phyloP scores from a whole-genome alignment of 2,888 invertebrate genomes.

The Seira ritae region DNA sequence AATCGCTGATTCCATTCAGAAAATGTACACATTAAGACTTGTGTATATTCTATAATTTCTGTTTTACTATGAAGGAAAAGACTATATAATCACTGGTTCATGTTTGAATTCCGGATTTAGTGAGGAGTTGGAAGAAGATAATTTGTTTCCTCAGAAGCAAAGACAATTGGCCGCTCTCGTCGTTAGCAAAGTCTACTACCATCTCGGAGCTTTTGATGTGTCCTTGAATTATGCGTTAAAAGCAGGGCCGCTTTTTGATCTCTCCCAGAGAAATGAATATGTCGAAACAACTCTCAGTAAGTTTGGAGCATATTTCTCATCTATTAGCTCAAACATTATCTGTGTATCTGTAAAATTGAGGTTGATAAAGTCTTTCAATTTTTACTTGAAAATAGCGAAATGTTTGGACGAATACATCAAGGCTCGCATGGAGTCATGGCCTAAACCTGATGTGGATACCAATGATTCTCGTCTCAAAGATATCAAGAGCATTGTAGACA shows the following conservation, averaged over 20 bases:
- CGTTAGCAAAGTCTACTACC: slow-evolving; percentile 98
- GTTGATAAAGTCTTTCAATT: too few relatives aligned
- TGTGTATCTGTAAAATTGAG: too few relatives aligned
- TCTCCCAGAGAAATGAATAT: slow-evolving; percentile 95
- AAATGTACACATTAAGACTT: slow-evolving; percentile 84
- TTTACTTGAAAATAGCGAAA: too few relatives aligned
- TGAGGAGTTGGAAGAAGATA: slow-evolving; percentile 95
- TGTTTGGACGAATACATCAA: slow-evolving; percentile 98
- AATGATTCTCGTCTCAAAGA: slow-evolving; percentile 81
- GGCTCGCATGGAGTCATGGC: slow-evolving; percentile 83
- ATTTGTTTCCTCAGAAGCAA: slow-evolving; percentile 82
- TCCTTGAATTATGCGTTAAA: slow-evolving; percentile 98
- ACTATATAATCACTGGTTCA: too few relatives aligned
- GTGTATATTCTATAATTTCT: slow-evolving; percentile 9
- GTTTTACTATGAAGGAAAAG: background rate
- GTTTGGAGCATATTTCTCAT: too few relatives aligned
- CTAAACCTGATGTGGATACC: slow-evolving; percentile 83
- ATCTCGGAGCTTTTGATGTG: slow-evolving; percentile 97
- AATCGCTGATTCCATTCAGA: slow-evolving; percentile 97
- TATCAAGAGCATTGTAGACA: slow-evolving; percentile 88
- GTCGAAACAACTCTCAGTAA: slow-evolving; percentile 94
- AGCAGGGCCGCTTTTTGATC: slow-evolving; percentile 95
- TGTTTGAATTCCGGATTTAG: slow-evolving; percentile 75
- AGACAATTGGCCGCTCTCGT: slow-evolving; percentile 96
- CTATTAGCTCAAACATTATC: too few relatives aligned